phyloP scores from a whole-genome alignment of 2,113 vertebrate species.

The zebrafish (Danio rerio) region GRCz12tu NC_133199.1:14414501-14415000 shows the following conservation, averaged over 20 bases:
- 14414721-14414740: not conserved
- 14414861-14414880: too few species aligned
- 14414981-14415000: too few species aligned
- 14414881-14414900: too few species aligned
- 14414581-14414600: not conserved
- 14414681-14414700: slow-evolving; percentile 87
- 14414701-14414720: slow-evolving; percentile 84
- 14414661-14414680: slow-evolving; percentile 87
- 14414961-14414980: too few species aligned
- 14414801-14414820: not conserved
- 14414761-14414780: not conserved
- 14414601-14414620: not conserved
- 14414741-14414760: not conserved
- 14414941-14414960: too few species aligned
- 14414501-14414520: too few species aligned
- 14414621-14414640: slow-evolving; percentile 13
- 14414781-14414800: not conserved
- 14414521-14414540: not conserved
- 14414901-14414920: too few species aligned
- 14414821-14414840: not conserved
- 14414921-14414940: too few species aligned
- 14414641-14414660: slow-evolving; percentile 92
- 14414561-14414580: not conserved
- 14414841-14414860: too few species aligned
- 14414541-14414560: not conserved